Conservation (phyloP, 2,888 invertebrate species). For the Nomada flava region DNA sequence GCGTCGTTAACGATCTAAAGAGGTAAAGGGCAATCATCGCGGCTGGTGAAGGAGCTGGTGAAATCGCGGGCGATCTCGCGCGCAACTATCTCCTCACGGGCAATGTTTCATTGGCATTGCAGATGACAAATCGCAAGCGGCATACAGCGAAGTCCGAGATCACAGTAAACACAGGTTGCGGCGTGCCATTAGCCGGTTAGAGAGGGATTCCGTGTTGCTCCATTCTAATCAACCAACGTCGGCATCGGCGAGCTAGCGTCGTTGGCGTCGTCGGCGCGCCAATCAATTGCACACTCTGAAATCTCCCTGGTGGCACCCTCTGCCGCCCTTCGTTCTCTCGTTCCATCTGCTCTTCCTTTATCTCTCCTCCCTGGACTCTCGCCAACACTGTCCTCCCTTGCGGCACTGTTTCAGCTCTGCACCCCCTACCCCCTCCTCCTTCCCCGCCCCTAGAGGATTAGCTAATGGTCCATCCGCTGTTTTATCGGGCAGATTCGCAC, state of each 20-base stretch:
- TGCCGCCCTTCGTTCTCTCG: conserved; percentile 59
- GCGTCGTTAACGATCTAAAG: neutral
- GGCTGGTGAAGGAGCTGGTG: conserved; percentile 15
- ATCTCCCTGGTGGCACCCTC: conserved; percentile 73
- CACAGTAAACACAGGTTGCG: conserved; percentile 83
- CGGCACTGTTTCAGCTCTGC: conserved; percentile 77
- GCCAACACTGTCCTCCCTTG: conserved; percentile 48
- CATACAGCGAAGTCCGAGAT: conserved; percentile 80
- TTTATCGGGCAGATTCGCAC: conserved; percentile 82
- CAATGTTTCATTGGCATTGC: conserved; percentile 82
- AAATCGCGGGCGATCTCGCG: conserved; percentile 40
- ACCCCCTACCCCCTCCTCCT: no score
- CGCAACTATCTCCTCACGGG: conserved; percentile 36
- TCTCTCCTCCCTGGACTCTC: conserved; percentile 39
- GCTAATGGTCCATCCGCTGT: conserved; percentile 82
- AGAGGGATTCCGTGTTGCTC: conserved; percentile 84
- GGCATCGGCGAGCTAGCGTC: conserved; percentile 72
- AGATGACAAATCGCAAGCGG: conserved; percentile 80
- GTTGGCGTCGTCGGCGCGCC: conserved; percentile 74
- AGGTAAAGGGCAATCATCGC: neutral
- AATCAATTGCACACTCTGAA: conserved; percentile 82
- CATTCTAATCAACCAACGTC: conserved; percentile 82
- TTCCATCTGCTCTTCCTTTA: conserved; percentile 58
- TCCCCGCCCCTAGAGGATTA: conserved; percentile 76
- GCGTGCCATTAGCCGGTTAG: conserved; percentile 83